Percentiles rank a stretch among this genome's conserved stretches.
Conservation (phyloP, 2,888 invertebrate genomes). For the Drosophila paranaensis region DNA sequence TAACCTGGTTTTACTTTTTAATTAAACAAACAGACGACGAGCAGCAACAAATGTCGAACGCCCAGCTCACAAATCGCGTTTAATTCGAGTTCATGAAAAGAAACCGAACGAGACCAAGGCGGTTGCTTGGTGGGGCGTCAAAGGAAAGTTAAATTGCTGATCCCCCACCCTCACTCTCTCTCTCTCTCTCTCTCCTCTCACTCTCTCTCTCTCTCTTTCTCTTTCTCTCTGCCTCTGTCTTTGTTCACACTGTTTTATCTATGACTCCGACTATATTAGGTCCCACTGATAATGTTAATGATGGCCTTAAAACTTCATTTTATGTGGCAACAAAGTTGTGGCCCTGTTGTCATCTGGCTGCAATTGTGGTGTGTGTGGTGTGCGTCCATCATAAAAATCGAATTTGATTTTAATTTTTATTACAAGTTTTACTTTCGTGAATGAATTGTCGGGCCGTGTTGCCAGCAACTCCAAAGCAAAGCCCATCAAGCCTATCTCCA, state of each 20-base stretch:
- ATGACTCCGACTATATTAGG: conserved; percentile 39
- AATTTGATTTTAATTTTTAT: conserved; percentile 72
- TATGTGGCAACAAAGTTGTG: conserved; percentile 57
- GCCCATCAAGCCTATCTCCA: conserved; percentile 44
- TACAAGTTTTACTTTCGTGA: conserved; percentile 70
- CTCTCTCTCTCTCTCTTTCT: not conserved
- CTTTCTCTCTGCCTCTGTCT: not conserved
- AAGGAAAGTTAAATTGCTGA: conserved; percentile 58
- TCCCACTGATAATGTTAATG: conserved; percentile 72
- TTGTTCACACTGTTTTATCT: conserved; percentile 26
- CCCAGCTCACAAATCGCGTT: conserved; percentile 60
- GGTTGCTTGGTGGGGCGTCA: conserved; percentile 52
- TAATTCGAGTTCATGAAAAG: conserved; percentile 66
- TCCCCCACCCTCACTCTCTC: conserved; percentile 14
- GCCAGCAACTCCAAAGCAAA: conserved; percentile 9
- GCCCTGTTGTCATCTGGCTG: conserved; percentile 39
- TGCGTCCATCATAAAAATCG: conserved; percentile 58
- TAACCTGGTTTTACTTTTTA: conserved; percentile 73
- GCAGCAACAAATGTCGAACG: conserved; percentile 43
- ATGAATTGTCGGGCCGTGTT: conserved; percentile 36
- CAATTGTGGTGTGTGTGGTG: conserved; percentile 53
- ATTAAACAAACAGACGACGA: conserved; percentile 54
- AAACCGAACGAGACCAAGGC: conserved; percentile 36
- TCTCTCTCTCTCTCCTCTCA: not conserved
- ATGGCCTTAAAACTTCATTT: conserved; percentile 63